Percentiles rank a stretch among this genome's conserved stretches.
phyloP scores from a whole-genome alignment of 2,888 invertebrate genomes.

The Ophion obscuratus region DNA sequence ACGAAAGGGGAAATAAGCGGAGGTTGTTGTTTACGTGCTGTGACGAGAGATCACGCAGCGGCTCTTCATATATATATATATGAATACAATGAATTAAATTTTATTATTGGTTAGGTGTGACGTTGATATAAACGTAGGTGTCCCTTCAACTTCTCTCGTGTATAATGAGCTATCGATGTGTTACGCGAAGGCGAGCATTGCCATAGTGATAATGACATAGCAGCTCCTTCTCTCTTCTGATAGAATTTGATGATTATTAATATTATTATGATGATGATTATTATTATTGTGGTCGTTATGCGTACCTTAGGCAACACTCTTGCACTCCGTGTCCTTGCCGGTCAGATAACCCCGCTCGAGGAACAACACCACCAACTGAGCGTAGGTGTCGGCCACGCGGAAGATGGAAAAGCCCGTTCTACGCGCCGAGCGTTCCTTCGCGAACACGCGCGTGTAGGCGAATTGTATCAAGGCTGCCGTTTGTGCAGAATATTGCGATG shows the following conservation, averaged over 20 bases:
- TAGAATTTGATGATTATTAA: not conserved
- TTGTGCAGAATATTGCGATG: constrained; percentile 39
- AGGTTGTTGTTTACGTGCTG: constrained; percentile 75
- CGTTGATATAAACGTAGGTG: constrained; percentile 57
- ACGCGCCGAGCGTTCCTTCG: constrained; percentile 63
- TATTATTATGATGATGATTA: not conserved
- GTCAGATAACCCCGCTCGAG: constrained; percentile 48
- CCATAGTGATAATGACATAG: constrained; percentile 58
- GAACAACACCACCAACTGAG: constrained; percentile 46
- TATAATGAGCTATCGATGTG: constrained; percentile 59
- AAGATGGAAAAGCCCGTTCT: constrained; percentile 81
- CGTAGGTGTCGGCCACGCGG: constrained; percentile 82
- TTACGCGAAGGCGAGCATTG: constrained; percentile 56
- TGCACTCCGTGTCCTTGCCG: constrained; percentile 63
- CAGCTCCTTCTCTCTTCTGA: constrained; percentile 14
- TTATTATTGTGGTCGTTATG: constrained; percentile 10
- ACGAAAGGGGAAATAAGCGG: constrained; percentile 72
- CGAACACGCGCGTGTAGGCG: constrained; percentile 75
- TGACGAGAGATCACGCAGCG: constrained; percentile 26
- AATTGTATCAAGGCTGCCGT: constrained; percentile 80
- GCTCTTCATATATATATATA: constrained; percentile 40
- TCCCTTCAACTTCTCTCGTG: constrained; percentile 37
- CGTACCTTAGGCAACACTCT: constrained; percentile 24
- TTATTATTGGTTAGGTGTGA: constrained; percentile 34
- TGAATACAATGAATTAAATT: constrained; percentile 26